Conservation (phyloP, 1,140 invertebrate genomes). For the Lepidurus packardi region DNA sequence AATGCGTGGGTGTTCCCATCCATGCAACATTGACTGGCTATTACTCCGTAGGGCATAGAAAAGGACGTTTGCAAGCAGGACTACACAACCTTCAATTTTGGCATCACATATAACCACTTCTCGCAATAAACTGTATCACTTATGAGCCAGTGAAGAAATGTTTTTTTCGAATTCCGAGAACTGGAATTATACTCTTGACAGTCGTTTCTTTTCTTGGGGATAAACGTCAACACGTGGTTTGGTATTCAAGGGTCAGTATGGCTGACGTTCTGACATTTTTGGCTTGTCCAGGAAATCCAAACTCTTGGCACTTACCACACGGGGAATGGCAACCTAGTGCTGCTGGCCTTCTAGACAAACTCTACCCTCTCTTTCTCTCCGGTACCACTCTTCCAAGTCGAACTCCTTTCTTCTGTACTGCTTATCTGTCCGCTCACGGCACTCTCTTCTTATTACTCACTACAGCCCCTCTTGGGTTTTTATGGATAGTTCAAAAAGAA, state of each 20-base stretch:
- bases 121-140: not conserved
- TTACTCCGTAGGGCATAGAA: not conserved
- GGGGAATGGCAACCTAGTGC: slow-evolving; percentile 11
- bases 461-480: not conserved
- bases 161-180: not conserved
- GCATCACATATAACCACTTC: not conserved
- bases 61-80: not conserved
- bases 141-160: not conserved
- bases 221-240: no score
- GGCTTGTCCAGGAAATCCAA: not conserved
- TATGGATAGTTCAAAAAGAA: not conserved
- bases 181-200: no score
- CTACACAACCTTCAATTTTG: not conserved
- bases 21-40: not conserved
- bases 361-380: not conserved
- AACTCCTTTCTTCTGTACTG: not conserved
- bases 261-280: no score
- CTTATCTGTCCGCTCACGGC: slow-evolving; percentile 8
- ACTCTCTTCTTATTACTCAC: not conserved
- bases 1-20: not conserved
- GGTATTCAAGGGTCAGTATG: no score
- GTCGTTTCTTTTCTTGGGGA: no score
- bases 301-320: slow-evolving; percentile 3
- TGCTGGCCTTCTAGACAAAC: slow-evolving; percentile 1
- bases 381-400: not conserved